phyloP scores from a whole-genome alignment of 2,113 vertebrate species.

The Eupsittula cactorum region DNA sequence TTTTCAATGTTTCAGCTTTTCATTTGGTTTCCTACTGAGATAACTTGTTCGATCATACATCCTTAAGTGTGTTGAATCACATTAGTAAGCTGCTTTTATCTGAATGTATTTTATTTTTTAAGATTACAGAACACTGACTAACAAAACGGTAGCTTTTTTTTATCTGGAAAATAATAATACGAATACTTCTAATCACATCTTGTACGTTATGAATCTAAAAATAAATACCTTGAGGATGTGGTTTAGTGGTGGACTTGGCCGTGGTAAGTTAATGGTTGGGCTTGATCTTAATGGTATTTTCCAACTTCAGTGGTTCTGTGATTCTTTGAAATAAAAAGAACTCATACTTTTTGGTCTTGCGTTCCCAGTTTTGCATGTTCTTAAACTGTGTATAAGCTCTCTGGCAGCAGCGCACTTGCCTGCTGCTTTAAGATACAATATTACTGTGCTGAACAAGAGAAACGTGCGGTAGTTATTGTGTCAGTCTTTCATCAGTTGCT shows the following conservation, averaged over 20 bases:
- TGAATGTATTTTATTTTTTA: neutral
- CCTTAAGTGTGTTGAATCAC: neutral
- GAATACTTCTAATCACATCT: neutral
- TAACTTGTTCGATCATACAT: neutral
- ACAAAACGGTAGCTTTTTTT: neutral
- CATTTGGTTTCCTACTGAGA: neutral
- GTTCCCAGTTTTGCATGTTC: neutral
- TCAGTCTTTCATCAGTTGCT: neutral
- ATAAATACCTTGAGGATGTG: neutral
- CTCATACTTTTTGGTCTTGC: neutral
- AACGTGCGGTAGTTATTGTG: neutral
- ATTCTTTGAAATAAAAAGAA: neutral
- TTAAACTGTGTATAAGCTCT: neutral
- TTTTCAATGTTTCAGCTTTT: neutral
- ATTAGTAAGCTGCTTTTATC: neutral
- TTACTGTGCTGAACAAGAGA: neutral
- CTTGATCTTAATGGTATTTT: neutral
- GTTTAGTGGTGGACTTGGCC: neutral
- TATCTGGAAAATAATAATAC: neutral
- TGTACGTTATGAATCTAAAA: neutral
- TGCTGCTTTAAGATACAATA: neutral
- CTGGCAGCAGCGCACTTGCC: neutral
- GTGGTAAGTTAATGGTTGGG: neutral
- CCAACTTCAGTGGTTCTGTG: neutral
- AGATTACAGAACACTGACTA: neutral